Evolutionary conservation across 1,140 invertebrate species (phyloP).

Genomic region (Ceratitis capitata): DNA sequence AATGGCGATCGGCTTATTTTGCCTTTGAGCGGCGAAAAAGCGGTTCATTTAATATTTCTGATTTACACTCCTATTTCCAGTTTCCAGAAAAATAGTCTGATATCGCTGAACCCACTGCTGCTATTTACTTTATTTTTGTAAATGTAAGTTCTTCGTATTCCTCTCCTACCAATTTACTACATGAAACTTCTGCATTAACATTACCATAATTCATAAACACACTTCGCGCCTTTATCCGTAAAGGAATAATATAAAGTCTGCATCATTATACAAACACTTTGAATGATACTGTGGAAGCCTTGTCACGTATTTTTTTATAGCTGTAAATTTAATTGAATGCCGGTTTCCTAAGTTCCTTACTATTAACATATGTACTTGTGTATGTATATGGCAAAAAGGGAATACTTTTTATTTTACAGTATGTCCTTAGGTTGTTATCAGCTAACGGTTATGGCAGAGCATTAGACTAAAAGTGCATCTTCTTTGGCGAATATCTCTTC

Average conservation of each 20-base stretch:
- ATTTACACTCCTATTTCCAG: no score
- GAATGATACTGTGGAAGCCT: not conserved
- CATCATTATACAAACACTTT: not conserved
- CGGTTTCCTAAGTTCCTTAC: no score
- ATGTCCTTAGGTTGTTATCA: not conserved
- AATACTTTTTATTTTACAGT: not conserved
- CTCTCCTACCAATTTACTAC: not conserved
- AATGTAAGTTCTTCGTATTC: no score
- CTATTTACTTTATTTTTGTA: no score
- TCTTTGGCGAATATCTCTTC: not conserved
- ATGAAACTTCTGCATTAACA: not conserved
- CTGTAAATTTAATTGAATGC: not conserved
- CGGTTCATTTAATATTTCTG: no score
- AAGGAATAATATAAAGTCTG: not conserved
- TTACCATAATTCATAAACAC: not conserved
- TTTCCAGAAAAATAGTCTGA: no score
- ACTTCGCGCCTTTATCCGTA: not conserved
- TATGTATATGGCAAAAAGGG: not conserved
- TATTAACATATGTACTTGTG: not conserved
- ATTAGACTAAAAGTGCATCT: not conserved
- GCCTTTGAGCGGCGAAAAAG: no score
- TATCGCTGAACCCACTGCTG: no score
- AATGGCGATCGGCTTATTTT: no score
- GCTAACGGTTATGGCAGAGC: not conserved
- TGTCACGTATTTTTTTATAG: not conserved